A percentile compares a stretch with the other conserved stretches of the same genome.
phyloP scores from a whole-genome alignment of 2,113 vertebrate species.

The Pluvianellus socialis region DNA sequence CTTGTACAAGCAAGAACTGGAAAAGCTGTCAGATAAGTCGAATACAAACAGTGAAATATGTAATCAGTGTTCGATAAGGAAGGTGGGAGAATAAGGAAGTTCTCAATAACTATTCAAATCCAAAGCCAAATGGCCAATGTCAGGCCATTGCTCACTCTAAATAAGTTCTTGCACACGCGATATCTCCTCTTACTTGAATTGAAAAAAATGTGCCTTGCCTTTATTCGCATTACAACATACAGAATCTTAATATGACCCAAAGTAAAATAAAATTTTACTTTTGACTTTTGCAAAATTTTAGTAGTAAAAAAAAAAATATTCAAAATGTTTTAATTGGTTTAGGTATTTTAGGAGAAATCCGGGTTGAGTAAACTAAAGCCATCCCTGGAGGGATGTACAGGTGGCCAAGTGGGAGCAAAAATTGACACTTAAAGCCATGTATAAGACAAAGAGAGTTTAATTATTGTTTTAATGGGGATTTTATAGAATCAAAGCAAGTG shows the following conservation, averaged over 20 bases:
- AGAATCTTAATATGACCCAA: background rate
- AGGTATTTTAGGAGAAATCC: background rate
- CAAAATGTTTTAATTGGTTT: background rate
- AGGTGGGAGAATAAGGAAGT: background rate
- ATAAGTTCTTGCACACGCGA: background rate
- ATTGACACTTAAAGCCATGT: background rate
- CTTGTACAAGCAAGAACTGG: background rate
- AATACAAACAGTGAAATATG: background rate
- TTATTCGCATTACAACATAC: background rate
- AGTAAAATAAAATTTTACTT: background rate
- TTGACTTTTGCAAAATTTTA: background rate
- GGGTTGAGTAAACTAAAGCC: background rate
- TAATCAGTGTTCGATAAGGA: background rate
- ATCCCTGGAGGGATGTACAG: background rate
- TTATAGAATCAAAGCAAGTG: background rate
- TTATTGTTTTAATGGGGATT: background rate
- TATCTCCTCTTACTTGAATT: background rate
- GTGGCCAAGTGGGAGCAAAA: background rate
- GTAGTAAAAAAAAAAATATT: background rate
- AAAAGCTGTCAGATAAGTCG: background rate
- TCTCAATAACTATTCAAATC: background rate
- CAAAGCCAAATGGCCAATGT: background rate
- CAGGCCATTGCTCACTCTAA: background rate
- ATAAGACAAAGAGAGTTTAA: background rate
- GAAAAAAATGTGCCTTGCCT: background rate